Evolutionary conservation across 2,797 vertebrate genomes (phyloP).

Genomic region (Cuniculus paca): DNA sequence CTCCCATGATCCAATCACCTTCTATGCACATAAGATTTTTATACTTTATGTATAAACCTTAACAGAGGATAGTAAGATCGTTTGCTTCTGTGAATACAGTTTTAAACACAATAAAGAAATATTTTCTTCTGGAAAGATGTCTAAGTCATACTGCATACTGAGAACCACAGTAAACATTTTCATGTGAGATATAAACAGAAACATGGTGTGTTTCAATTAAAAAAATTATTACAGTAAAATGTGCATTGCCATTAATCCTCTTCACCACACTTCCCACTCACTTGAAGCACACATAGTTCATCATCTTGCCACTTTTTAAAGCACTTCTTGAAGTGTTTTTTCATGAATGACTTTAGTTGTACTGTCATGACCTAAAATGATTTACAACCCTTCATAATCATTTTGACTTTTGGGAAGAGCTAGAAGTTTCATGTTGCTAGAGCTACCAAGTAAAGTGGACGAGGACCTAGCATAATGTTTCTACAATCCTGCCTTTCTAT

Average conservation of each 20-base stretch:
- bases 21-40: not conserved
- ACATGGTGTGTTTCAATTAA: not conserved
- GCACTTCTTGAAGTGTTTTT: not conserved
- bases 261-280: not conserved
- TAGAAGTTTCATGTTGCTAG: not conserved
- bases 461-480: not conserved
- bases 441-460: not conserved
- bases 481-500: not conserved
- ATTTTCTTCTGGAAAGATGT: slow-evolving; percentile 17
- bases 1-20: not conserved
- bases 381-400: not conserved
- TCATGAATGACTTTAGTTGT: not conserved
- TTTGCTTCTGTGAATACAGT: not conserved
- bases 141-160: not conserved
- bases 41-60: not conserved
- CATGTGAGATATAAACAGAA: not conserved
- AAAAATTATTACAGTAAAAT: not conserved
- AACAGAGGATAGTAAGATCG: not conserved
- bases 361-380: not conserved
- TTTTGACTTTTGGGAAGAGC: not conserved
- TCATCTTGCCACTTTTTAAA: not conserved
- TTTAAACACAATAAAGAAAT: not conserved
- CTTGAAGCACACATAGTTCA: not conserved
- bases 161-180: not conserved
- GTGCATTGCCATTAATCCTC: not conserved